phyloP scores from a whole-genome alignment of 2,797 vertebrate species.

The Paratrypauchen microcephalus region DNA sequence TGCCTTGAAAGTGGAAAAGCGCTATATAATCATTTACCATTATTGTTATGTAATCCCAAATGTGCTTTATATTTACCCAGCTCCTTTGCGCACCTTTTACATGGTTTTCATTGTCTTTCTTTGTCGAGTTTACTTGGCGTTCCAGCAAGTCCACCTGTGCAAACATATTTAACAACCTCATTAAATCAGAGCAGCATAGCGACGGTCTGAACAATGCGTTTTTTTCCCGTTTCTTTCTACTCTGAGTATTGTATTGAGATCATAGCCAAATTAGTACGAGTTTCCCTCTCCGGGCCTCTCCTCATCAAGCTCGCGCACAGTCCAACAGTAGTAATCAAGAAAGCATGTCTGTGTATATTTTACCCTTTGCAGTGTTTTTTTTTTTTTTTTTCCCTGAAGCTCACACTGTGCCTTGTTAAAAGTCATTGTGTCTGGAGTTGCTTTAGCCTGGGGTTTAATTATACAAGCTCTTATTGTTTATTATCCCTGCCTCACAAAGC shows the following conservation, averaged over 20 bases:
- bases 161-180: neutral
- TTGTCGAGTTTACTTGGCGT: neutral
- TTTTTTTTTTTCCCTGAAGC: constrained; percentile 26
- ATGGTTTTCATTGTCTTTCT: neutral
- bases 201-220: neutral
- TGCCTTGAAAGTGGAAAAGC: too few relatives aligned
- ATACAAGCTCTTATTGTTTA: neutral
- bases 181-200: constrained; percentile 8
- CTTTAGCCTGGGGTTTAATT: constrained; percentile 7
- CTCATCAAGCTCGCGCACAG: neutral
- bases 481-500: constrained; percentile 1
- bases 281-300: constrained; percentile 12
- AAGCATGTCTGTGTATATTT: constrained; percentile 32
- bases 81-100: too few relatives aligned
- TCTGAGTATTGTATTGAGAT: constrained; percentile 10
- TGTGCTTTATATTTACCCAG: too few relatives aligned
- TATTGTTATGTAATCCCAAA: too few relatives aligned
- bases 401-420: constrained; percentile 25
- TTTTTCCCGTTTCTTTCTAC: neutral
- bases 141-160: constrained; percentile 1
- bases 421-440: constrained; percentile 19
- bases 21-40: too few relatives aligned
- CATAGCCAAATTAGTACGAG: neutral
- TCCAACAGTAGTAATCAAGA: constrained; percentile 49
- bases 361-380: constrained; percentile 7